phyloP scores from a whole-genome alignment of 2,113 vertebrate species.

The Pantherophis guttatus region DNA sequence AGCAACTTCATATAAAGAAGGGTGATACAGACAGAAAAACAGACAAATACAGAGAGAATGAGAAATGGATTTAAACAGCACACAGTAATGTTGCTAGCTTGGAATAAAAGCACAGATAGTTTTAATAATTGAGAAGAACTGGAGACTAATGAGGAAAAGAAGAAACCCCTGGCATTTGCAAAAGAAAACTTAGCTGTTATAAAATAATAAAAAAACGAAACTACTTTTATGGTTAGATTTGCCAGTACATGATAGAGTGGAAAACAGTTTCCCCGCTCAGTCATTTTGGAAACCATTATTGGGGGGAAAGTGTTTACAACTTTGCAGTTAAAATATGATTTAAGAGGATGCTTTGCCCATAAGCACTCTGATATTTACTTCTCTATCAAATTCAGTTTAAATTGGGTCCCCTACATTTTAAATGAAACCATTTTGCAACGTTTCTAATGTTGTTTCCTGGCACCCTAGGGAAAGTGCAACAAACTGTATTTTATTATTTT shows the following conservation, averaged over 20 bases:
- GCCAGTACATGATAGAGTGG: constrained; percentile 18
- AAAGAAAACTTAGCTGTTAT: constrained; percentile 1
- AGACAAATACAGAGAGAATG: neutral
- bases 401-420: constrained; percentile 38
- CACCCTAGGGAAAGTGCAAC: constrained; percentile 16
- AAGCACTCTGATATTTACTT: constrained; percentile 27
- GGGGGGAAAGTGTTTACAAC: constrained; percentile 15
- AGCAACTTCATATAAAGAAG: neutral
- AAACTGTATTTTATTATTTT: constrained; percentile 41
- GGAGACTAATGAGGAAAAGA: neutral
- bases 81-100: neutral
- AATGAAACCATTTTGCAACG: constrained; percentile 25
- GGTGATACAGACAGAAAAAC: neutral
- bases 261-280: neutral
- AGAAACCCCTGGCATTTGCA: neutral
- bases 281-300: constrained; percentile 28
- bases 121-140: neutral
- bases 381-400: constrained; percentile 36
- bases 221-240: constrained; percentile 23
- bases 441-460: constrained; percentile 26
- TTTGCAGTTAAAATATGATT: constrained; percentile 27
- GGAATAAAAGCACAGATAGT: neutral
- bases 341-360: constrained; percentile 23
- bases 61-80: neutral
- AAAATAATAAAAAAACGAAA: neutral